Base-by-base conservation (phyloP, 2,797 vertebrate genomes). In the Pteropus rufus region DNA sequence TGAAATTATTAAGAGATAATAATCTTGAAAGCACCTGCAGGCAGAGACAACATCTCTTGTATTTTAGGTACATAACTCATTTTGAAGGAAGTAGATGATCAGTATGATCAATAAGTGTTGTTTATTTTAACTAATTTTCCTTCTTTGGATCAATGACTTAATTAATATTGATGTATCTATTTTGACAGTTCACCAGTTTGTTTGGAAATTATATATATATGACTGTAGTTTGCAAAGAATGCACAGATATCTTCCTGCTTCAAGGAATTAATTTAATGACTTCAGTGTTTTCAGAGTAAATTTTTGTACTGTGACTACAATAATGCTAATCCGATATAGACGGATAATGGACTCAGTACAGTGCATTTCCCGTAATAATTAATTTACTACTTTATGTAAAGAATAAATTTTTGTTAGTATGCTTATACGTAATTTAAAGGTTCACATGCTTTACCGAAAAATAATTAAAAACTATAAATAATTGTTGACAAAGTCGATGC, bases 361-460 rank as follows among this genome's bases (percentile, higher is more conserved):
- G 44, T 76, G 44, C 0, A 0, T 88, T 82, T 80, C 76, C 36
- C 72, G 72, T 75, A 58, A 88, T 39, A 2, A 5, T 92, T 64
- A 54, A 89, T 75, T 97, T 82, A 90, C 77, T 97, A 64, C 75
- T 97, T 97, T 60, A 93, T 97, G 70, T 92, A 9, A 95, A 87
- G 54, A 54, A 65, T 44, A 73, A 73, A 56, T 93, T 65, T 91
- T 49, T 89, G 23, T 44, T 69, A 67, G 56, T 10, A 77, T 73
- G 23, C 0, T 90, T 95, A 65, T 26, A 34, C 7, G 46, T 82
- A 73, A 95, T 60, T 73, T 84, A 80, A 84, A 91, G 29, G 65
- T 96, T 94, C 19, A n/a, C 6, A 56, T 81, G 3, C 16, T 90
- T 96, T 73, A 77, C 10, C 31, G 79, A 46, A 5, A 92, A 82